Evolutionary conservation across 2,113 vertebrate species (phyloP), one percentile per base, ranked within the genome.

Genomic region (Ochotona princeps): DNA sequence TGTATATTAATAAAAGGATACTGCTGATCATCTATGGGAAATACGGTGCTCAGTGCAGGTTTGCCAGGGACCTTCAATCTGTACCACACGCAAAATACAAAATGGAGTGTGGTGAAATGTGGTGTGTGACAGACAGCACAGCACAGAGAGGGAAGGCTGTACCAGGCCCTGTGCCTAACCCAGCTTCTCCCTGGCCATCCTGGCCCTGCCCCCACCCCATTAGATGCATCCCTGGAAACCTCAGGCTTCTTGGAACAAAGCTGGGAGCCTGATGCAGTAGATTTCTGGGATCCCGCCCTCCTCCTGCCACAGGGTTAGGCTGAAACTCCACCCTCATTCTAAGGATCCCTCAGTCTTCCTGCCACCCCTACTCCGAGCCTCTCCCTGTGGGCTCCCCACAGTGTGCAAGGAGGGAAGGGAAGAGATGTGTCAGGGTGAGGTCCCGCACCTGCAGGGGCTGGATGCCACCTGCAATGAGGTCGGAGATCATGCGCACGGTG

Each of bases 391-490:
- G 60, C 26, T 60, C 2, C 0, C 72, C 9, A 44, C 3, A 6
- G 4, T 2, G 0, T 6, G 2, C 7, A 23, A 23, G 30, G 79
- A 35, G 5, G 51, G 38, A 26, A 57, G 5, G 2, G 3, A 4
- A 23, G 47, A 73, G 81, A 63, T 15, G 3, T 15, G 49, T 11
- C 6, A 65, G 69, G 38, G 21, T 8, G 23, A 18, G 0, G 35
- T 0, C 44, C 69, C 92, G 32, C 96, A 99, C 99, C 98, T 99
- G 99, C 70, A 99, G 94, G 25, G 99, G 99, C 90, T 99, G 99
- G 96, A 99, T 99, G 80, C 99, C 99, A 0, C 99, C 98, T 44
- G 90, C 97, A n/a, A 99, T 99, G 95, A 98, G 93, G 90, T 99
- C 98, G 0, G 99, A 98, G 0, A 99, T 99, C 98, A 99, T 99